Conservation (phyloP, 2,888 invertebrate species). For the Cryptus armator region DNA sequence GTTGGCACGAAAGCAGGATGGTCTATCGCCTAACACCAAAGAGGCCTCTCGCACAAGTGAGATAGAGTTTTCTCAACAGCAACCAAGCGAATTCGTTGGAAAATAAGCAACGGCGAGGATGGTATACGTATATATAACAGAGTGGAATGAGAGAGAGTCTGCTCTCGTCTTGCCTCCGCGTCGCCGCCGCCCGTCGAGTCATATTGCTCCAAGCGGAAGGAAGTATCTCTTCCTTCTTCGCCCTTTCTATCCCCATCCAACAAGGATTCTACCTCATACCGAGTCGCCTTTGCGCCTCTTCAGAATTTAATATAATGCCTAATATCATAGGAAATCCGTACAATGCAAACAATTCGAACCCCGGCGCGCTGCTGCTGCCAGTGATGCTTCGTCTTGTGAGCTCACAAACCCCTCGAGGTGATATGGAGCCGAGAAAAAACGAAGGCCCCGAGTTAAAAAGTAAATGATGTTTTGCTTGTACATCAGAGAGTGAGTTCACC, state of each 20-base stretch:
- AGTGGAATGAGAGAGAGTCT: conserved; percentile 49
- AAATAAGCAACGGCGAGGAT: conserved; percentile 63
- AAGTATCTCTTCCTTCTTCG: conserved; percentile 70
- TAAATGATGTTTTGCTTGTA: conserved; percentile 17
- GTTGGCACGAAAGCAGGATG: conserved; percentile 52
- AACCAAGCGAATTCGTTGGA: conserved; percentile 54
- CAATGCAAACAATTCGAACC: conserved; percentile 81
- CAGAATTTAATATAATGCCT: conserved; percentile 82
- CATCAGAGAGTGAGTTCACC: neutral
- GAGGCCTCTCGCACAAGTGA: conserved; percentile 29
- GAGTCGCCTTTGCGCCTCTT: conserved; percentile 72
- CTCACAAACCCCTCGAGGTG: conserved; percentile 7
- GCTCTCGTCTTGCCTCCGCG: conserved; percentile 51
- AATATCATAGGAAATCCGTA: conserved; percentile 80
- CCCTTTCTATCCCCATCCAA: conserved; percentile 57
- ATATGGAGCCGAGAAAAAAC: conserved; percentile 11
- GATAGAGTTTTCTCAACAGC: conserved; percentile 47
- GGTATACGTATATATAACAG: conserved; percentile 22
- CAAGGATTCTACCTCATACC: conserved; percentile 58
- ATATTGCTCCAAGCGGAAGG: conserved; percentile 72
- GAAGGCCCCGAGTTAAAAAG: conserved; percentile 8
- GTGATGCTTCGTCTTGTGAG: conserved; percentile 23
- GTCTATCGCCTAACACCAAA: conserved; percentile 20
- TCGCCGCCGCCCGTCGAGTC: conserved; percentile 54
- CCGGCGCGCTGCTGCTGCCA: conserved; percentile 39